These are phyloP conservation scores for Lamprologus speciosus DNA, from an alignment of 2,113 vertebrate genomes.

Conservation along the genomic window DNA sequence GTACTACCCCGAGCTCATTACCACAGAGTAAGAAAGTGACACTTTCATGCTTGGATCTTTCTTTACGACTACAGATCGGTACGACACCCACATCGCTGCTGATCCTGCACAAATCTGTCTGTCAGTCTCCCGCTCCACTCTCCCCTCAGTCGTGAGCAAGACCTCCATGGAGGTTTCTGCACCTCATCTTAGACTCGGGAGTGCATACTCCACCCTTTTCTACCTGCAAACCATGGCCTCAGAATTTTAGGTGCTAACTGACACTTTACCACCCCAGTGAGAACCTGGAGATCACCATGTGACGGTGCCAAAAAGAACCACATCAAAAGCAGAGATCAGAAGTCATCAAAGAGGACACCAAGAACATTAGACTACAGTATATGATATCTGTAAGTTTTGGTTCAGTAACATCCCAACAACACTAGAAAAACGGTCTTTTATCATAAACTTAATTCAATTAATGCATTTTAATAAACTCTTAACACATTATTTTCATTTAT, in stretches of 20 bases:
- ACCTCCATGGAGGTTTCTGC: not conserved
- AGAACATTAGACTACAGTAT: not conserved
- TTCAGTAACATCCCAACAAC: not conserved
- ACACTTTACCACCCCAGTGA: not conserved
- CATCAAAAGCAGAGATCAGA: not conserved
- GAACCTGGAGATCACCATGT: not conserved
- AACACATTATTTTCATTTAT: not conserved
- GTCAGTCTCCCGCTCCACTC: not conserved
- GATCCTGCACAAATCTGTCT: not conserved
- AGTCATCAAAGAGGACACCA: not conserved
- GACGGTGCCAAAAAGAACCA: not conserved
- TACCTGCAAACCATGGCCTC: not conserved
- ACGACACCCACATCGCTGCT: not conserved
- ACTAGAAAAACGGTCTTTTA: not conserved
- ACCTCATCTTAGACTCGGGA: not conserved
- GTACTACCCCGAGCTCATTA: not conserved
- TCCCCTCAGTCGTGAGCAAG: not conserved
- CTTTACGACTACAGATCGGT: not conserved
- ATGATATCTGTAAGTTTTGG: not conserved
- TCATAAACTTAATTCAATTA: not conserved
- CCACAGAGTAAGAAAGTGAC: not conserved
- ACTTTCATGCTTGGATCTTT: not conserved
- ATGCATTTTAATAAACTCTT: not conserved
- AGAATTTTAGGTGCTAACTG: not conserved
- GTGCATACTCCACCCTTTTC: not conserved